These are phyloP conservation scores for Enteromius treurensis DNA, from an alignment of 2,797 vertebrate species.

Conservation along the genomic window DNA sequence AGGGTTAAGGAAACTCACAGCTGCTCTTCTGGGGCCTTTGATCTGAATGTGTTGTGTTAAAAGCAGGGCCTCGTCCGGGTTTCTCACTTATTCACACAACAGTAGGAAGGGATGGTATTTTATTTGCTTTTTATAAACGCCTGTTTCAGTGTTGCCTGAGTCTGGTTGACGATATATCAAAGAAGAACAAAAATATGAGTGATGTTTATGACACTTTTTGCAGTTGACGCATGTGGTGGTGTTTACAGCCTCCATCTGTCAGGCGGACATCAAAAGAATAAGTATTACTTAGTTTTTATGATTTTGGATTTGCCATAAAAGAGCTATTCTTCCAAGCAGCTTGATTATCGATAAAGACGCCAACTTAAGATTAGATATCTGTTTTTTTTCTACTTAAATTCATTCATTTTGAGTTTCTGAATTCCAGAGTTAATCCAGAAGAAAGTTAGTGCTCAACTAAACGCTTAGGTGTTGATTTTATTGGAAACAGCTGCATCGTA, in stretches of 20 bases:
- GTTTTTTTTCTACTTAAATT: background rate
- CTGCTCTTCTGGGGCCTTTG: conserved; percentile 59
- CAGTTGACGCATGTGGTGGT: conserved; percentile 53
- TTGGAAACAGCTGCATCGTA: conserved; percentile 40
- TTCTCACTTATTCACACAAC: conserved; percentile 28
- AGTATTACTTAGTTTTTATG: conserved; percentile 47
- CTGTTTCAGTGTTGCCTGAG: conserved; percentile 54
- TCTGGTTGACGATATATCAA: conserved; percentile 56
- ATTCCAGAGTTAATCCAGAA: conserved; percentile 12
- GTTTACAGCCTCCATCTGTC: conserved; percentile 51
- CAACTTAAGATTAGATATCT: conserved; percentile 1
- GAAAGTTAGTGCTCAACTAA: conserved; percentile 18
- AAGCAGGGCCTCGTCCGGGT: conserved; percentile 39
- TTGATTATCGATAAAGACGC: conserved; percentile 53
- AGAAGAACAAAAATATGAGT: conserved; percentile 53
- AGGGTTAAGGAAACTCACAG: conserved; percentile 61
- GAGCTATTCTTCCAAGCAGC: conserved; percentile 46
- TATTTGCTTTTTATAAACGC: conserved; percentile 51
- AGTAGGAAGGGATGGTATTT: conserved; percentile 33
- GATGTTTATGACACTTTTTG: conserved; percentile 56
- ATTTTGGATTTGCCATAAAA: conserved; percentile 47
- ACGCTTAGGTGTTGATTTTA: conserved; percentile 48
- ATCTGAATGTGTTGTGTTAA: conserved; percentile 52
- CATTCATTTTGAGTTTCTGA: background rate
- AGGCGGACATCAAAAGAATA: conserved; percentile 50